phyloP scores from a whole-genome alignment of 1,140 invertebrate species.

The Hyles euphorbiae region DNA sequence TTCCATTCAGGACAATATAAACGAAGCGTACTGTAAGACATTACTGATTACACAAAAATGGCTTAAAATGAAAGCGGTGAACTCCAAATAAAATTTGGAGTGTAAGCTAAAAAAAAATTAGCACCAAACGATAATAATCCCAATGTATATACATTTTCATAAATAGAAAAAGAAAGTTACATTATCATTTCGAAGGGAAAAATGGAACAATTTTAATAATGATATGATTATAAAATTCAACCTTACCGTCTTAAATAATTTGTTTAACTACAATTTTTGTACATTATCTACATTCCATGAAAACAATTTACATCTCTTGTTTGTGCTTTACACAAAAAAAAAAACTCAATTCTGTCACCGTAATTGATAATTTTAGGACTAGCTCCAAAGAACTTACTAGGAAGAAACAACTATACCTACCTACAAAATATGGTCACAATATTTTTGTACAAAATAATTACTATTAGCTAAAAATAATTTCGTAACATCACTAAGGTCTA shows the following conservation, averaged over 20 bases:
- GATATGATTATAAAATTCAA: conserved; percentile 73
- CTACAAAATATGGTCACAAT: conserved; percentile 51
- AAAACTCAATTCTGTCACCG: neutral
- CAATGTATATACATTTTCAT: conserved; percentile 18
- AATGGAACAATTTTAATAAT: conserved; percentile 47
- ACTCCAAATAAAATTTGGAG: conserved; percentile 15
- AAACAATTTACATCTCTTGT: conserved; percentile 45
- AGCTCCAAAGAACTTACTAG: conserved; percentile 69
- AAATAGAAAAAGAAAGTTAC: conserved; percentile 25
- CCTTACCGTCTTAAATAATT: conserved; percentile 52
- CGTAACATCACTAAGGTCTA: conserved; percentile 27
- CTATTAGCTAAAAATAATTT: conserved; percentile 26
- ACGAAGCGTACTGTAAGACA: conserved; percentile 2
- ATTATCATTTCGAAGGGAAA: conserved; percentile 15
- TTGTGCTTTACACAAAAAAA: conserved; percentile 37
- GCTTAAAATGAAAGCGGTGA: conserved; percentile 11
- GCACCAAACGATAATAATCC: conserved; percentile 25
- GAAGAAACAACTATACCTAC: conserved; percentile 57
- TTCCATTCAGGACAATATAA: conserved; percentile 14
- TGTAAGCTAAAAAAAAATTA: conserved; percentile 15
- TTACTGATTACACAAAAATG: conserved; percentile 15
- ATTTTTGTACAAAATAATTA: conserved; percentile 61
- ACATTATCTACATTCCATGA: conserved; percentile 68
- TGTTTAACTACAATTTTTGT: conserved; percentile 54
- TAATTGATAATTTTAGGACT: conserved; percentile 68